phyloP scores from a whole-genome alignment of 2,888 invertebrate genomes.

The Empis livida region DNA sequence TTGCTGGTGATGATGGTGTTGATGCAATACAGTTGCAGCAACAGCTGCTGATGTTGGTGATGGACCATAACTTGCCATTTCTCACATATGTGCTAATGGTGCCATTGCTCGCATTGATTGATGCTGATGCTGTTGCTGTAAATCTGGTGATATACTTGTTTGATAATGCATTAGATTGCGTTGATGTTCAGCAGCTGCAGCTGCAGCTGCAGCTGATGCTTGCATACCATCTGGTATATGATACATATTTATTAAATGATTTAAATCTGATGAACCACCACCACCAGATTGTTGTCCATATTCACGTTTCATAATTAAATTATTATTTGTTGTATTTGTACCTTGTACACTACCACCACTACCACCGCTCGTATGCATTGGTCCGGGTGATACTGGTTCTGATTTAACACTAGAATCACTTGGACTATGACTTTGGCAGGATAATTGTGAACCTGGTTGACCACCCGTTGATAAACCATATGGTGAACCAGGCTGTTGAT shows the following conservation, averaged over 20 bases:
- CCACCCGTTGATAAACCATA: conserved; percentile 37
- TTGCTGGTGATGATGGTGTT: conserved; percentile 11
- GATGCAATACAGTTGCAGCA: conserved; percentile 10
- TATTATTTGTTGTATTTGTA: conserved; percentile 21
- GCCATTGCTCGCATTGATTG: conserved; percentile 36
- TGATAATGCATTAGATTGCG: conserved; percentile 36
- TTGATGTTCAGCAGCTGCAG: conserved; percentile 24
- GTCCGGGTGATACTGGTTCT: conserved; percentile 73
- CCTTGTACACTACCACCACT: conserved; percentile 8
- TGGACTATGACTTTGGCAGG: conserved; percentile 65
- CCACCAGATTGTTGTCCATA: conserved; percentile 37
- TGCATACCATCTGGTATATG: conserved; percentile 50
- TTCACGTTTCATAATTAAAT: conserved; percentile 54
- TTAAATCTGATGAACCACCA: conserved; percentile 41
- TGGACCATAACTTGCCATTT: conserved; percentile 29
- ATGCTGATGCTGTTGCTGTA: conserved; percentile 31
- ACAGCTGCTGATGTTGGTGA: conserved; percentile 12
- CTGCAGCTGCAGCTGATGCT: conserved; percentile 37
- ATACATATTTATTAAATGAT: conserved; percentile 55
- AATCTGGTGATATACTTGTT: conserved; percentile 30
- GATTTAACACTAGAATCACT: conserved; percentile 82
- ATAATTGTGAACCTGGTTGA: conserved; percentile 50
- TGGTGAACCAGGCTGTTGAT: conserved; percentile 45
- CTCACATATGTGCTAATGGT: conserved; percentile 38
- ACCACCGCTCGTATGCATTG: conserved; percentile 34